phyloP scores from a whole-genome alignment of 2,888 invertebrate species.

The Eilema griseolum region DNA sequence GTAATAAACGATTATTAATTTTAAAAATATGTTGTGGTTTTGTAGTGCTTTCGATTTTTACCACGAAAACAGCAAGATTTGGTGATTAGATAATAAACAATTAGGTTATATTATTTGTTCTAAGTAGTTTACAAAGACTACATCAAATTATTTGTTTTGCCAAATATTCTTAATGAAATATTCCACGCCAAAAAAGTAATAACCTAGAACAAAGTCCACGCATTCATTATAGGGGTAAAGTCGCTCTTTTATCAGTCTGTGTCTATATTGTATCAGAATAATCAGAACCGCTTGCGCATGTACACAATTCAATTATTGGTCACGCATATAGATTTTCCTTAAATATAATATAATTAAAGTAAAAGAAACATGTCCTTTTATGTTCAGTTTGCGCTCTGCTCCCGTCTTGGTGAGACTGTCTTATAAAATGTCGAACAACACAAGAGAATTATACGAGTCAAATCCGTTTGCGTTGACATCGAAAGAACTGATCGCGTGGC shows the following conservation, averaged over 20 bases:
- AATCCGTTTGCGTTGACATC: background rate
- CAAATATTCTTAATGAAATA: too few relatives aligned
- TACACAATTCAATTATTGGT: background rate
- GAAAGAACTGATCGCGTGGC: constrained; percentile 50
- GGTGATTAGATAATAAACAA: too few relatives aligned
- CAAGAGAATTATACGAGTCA: background rate
- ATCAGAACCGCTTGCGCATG: background rate
- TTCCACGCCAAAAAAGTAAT: too few relatives aligned
- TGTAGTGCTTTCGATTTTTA: too few relatives aligned
- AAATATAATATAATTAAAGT: background rate
- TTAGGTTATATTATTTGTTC: too few relatives aligned
- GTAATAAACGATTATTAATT: too few relatives aligned
- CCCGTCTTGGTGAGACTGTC: constrained; percentile 4
- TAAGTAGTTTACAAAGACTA: too few relatives aligned
- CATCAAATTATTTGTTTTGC: too few relatives aligned
- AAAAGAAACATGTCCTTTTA: background rate
- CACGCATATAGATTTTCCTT: background rate
- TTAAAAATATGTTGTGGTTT: too few relatives aligned
- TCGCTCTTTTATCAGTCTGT: background rate
- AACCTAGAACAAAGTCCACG: too few relatives aligned
- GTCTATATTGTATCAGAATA: background rate
- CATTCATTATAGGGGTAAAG: background rate
- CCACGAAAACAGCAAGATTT: too few relatives aligned
- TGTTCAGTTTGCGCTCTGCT: background rate
- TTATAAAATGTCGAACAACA: constrained; percentile 25